Base-by-base conservation (phyloP, 2,888 invertebrate species). In the Aphidius colemani region DNA sequence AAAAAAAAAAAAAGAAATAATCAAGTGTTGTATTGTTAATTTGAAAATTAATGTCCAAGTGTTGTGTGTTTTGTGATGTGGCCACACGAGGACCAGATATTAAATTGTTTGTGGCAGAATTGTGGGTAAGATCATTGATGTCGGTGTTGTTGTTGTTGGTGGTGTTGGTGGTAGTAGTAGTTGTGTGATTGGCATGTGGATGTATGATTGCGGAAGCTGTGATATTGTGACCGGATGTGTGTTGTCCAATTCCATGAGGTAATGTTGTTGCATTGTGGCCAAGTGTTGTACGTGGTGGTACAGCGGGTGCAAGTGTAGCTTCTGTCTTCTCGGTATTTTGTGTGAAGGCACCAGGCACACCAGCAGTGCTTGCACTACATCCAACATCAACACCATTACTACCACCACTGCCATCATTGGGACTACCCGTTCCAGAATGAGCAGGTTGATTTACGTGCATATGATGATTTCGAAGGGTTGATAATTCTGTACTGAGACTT, bases 401-500 rank as follows among this genome's bases (percentile, higher is more conserved):
- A 13, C 61, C 61, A 11, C 61, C 79, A 66, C 66, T 67, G 64
- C 70, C 67, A 58, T 73, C 30, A 30, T 30, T 30, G 3, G 30
- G 30, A 30, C 57, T 46, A 46, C 57, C 73, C 71, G 77, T 71
- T 75, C 74, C 77, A 76, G 75, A 72, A 71, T 76, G 75, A 69
- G 77, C 82, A 69, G 81, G 81, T 77, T 86, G 88, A 73, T 86
- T 91, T 76, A 93, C 94, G 85, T 94, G 94, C 79, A 95, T 2
- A 2, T 13, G 87, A 72, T 94, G 89, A 85, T 94, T 95, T 75
- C 95, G 88, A 81, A 96, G 88, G 73, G 95, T 95, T 81, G 95
- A 94, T 86, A 96, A 86, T 86, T 95, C 95, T 73, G 94, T 92
- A 85, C 94, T 94, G 72, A 96, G 87, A 83, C 92, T 95, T 80